These are phyloP conservation scores for Idaea straminata DNA, from an alignment of 2,888 invertebrate species.

Conservation along the genomic window DNA sequence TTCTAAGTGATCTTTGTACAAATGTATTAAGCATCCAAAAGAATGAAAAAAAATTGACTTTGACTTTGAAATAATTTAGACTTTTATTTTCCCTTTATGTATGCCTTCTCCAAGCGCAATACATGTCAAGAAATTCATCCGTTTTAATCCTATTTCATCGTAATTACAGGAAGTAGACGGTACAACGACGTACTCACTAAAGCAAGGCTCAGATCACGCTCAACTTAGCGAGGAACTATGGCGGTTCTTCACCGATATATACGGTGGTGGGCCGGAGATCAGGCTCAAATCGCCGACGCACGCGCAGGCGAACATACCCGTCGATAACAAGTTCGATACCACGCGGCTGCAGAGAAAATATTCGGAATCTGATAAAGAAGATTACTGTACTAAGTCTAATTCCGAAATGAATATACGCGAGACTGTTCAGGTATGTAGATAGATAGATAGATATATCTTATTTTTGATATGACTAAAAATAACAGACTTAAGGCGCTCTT, in stretches of 20 bases:
- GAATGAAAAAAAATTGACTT: too few species aligned
- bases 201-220: conserved; percentile 83
- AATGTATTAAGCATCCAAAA: too few species aligned
- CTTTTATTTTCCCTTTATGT: too few species aligned
- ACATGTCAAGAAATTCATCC: too few species aligned
- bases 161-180: conserved; percentile 65
- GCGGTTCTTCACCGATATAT: conserved; percentile 91
- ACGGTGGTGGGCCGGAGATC: conserved; percentile 95
- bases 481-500: too few species aligned
- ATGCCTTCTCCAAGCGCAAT: too few species aligned
- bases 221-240: conserved; percentile 92
- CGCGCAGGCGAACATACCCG: conserved; percentile 20
- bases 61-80: too few species aligned
- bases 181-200: conserved; percentile 55
- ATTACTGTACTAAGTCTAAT: conserved; percentile 65
- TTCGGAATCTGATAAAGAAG: conserved; percentile 70
- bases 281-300: conserved; percentile 49
- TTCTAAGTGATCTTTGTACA: too few species aligned
- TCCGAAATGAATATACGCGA: conserved; percentile 64
- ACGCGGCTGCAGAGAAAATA: conserved; percentile 47
- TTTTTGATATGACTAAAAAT: too few species aligned
- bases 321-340: conserved; percentile 25
- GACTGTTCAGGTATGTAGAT: conserved; percentile 26
- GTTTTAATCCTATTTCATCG: too few species aligned
- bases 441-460: too few species aligned